Conservation (phyloP, 2,797 vertebrate genomes). For the Mormyrops boulengeri region DNA sequence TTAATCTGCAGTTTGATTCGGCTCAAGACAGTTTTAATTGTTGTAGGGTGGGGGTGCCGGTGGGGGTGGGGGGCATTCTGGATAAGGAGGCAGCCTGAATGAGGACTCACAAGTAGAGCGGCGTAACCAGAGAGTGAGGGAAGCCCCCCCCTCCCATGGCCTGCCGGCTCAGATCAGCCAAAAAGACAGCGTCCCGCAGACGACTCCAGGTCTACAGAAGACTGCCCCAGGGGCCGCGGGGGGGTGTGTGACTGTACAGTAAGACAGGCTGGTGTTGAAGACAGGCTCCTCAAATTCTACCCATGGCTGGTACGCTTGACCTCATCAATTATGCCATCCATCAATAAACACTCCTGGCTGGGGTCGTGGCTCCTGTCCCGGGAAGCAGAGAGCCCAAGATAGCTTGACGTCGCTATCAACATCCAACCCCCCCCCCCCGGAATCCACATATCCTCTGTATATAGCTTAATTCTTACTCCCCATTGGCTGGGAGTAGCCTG, state of each 20-base stretch:
- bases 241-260: background rate
- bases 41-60: constrained; percentile 17
- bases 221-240: background rate
- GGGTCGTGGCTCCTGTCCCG: background rate
- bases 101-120: constrained; percentile 6
- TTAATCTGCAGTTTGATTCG: constrained; percentile 42
- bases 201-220: background rate
- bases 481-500: background rate
- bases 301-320: background rate
- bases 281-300: background rate
- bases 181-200: background rate
- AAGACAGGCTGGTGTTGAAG: background rate
- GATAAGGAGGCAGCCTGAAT: constrained; percentile 35
- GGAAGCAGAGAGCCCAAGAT: background rate
- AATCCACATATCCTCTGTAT: background rate
- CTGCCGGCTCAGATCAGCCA: background rate
- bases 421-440: background rate
- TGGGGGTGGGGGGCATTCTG: constrained; percentile 18
- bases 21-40: constrained; percentile 36
- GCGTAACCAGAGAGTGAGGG: background rate
- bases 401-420: background rate
- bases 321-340: background rate
- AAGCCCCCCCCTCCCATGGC: background rate
- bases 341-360: background rate
- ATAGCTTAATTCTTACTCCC: background rate